phyloP scores from a whole-genome alignment of 1,140 invertebrate species.

The Apis florea region DNA sequence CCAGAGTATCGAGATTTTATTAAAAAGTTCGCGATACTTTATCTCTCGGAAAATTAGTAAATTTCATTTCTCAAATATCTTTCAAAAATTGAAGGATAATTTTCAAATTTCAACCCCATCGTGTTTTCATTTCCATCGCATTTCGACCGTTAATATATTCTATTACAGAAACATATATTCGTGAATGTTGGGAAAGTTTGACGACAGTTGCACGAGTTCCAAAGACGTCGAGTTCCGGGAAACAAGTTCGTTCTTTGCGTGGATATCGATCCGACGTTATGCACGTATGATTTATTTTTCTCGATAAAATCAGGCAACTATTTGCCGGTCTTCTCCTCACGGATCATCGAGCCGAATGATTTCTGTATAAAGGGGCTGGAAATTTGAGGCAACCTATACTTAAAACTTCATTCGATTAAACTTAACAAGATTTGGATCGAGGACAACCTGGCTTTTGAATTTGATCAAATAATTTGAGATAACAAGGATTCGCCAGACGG shows the following conservation, averaged over 20 bases:
- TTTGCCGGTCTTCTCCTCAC: background rate
- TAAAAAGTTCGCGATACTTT: background rate
- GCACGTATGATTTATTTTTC: slow-evolving; percentile 1
- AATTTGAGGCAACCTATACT: slow-evolving; percentile 15
- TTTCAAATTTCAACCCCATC: too few relatives aligned
- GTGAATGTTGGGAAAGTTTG: background rate
- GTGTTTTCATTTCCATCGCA: too few relatives aligned
- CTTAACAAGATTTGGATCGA: background rate
- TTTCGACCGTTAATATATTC: too few relatives aligned
- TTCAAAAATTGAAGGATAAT: too few relatives aligned
- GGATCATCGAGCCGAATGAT: slow-evolving; percentile 20
- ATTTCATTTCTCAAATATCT: background rate
- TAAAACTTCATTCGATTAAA: background rate
- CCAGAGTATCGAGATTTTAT: background rate
- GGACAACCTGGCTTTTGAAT: too few relatives aligned
- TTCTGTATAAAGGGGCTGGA: background rate
- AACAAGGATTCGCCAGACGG: background rate
- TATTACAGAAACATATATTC: background rate
- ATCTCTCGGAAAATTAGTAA: background rate
- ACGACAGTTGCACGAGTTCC: too few relatives aligned
- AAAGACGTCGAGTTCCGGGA: background rate
- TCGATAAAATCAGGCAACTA: slow-evolving; percentile 10
- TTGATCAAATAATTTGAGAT: background rate
- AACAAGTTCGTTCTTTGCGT: background rate
- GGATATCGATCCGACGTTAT: slow-evolving; percentile 2